These are phyloP conservation scores for Rhineura floridana DNA, from an alignment of 2,113 vertebrate species.

Conservation along the genomic window DNA sequence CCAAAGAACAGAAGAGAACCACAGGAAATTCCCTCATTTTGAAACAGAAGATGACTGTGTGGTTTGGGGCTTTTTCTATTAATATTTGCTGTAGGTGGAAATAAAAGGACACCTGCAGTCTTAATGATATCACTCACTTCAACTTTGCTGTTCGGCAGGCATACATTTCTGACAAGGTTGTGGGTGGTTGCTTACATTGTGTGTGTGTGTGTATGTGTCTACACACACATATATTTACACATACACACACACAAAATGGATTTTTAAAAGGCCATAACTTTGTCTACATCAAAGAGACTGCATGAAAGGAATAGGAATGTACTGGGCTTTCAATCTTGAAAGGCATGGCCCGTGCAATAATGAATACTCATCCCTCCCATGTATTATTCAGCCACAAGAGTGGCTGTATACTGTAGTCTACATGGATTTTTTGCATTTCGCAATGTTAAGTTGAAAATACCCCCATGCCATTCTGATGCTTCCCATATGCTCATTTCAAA, in stretches of 20 bases:
- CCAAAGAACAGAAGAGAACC: constrained; percentile 52
- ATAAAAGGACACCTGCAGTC: constrained; percentile 22
- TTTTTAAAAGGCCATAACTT: not conserved
- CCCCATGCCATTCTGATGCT: too few relatives aligned
- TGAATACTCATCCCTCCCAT: not conserved
- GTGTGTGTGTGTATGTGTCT: not conserved
- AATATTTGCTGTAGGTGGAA: constrained; percentile 54
- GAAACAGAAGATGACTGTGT: constrained; percentile 62
- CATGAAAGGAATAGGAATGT: not conserved
- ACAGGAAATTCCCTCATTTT: constrained; percentile 42
- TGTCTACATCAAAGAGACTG: not conserved
- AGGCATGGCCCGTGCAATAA: not conserved
- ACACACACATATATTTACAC: too few relatives aligned
- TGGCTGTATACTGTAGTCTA: too few relatives aligned
- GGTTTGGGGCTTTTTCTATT: constrained; percentile 61
- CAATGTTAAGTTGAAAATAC: too few relatives aligned
- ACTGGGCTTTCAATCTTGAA: not conserved
- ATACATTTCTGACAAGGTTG: not conserved
- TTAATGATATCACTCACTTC: not conserved
- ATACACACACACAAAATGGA: not conserved
- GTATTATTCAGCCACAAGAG: too few relatives aligned
- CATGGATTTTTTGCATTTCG: too few relatives aligned
- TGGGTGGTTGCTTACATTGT: not conserved
- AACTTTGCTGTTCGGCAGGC: not conserved
- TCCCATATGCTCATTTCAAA: too few relatives aligned